Evolutionary conservation across 2,797 vertebrate genomes (phyloP).

Genomic region (Chromis chromis): DNA sequence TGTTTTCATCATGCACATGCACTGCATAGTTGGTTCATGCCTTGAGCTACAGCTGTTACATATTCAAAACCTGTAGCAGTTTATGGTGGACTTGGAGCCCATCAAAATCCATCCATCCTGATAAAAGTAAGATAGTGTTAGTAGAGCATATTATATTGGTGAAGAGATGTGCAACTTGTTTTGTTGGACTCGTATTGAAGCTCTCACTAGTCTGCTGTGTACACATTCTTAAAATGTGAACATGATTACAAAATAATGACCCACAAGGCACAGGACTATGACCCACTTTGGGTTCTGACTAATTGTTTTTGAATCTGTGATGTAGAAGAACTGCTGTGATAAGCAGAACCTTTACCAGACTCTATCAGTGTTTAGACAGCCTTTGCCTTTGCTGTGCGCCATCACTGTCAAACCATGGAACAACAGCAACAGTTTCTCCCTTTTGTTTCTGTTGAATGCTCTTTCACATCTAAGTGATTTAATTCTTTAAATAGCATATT

Average conservation of each 20-base stretch:
- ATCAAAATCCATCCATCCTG: slow-evolving; percentile 1
- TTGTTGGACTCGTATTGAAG: slow-evolving; percentile 11
- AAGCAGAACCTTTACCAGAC: slow-evolving; percentile 54
- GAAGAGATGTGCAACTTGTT: slow-evolving; percentile 13
- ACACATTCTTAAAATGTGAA: slow-evolving; percentile 15
- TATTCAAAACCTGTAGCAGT: neutral
- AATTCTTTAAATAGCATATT: slow-evolving; percentile 21
- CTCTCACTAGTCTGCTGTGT: neutral
- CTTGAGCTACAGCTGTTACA: slow-evolving; percentile 15
- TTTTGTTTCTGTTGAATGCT: slow-evolving; percentile 14
- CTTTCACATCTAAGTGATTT: slow-evolving; percentile 7
- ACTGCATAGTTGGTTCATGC: slow-evolving; percentile 4
- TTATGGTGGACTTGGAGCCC: neutral
- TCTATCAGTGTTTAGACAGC: slow-evolving; percentile 59
- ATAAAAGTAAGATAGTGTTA: neutral
- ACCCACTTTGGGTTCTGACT: slow-evolving; percentile 33
- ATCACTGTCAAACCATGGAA: slow-evolving; percentile 20
- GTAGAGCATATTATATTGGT: neutral
- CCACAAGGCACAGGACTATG: slow-evolving; percentile 28
- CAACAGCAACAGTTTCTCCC: slow-evolving; percentile 24
- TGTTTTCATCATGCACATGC: slow-evolving; percentile 17
- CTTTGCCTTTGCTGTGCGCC: slow-evolving; percentile 32
- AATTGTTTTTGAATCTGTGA: slow-evolving; percentile 51
- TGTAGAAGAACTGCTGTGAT: slow-evolving; percentile 57
- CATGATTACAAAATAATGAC: slow-evolving; percentile 20